Base-by-base conservation (phyloP, 2,888 invertebrate species). In the Drosophila seclusa region DNA sequence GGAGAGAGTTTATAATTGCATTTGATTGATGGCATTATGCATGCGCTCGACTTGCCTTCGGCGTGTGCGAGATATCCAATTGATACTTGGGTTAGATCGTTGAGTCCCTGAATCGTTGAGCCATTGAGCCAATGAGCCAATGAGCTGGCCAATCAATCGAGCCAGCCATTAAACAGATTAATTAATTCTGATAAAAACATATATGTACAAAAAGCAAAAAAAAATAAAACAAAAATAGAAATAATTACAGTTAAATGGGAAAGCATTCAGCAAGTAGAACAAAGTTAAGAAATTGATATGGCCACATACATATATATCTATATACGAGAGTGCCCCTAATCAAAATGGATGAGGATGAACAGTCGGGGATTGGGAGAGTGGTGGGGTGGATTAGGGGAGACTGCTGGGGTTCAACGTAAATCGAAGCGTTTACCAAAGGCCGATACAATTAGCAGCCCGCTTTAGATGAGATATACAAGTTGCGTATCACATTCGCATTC, bases 21-120 rank as follows among this genome's bases (percentile, higher is more conserved):
- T 77, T 85, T 89, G 84, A 84, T 88, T 88, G 84, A 85, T 87
- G 84, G 84, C 72, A 73, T 89, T 87, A 83, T 84, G 76, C 73
- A 86, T 78, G 71, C 54, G 74, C 55, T 71, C 60, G 68, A 71
- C 66, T 62, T 65, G 38, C 40, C 62, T 6, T 16, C 16, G 6
- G 29, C 24, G 24, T 16, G 3, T 16, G n/a, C n/a, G 7, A n/a
- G 52, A 48, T 40, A 63, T 45, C 32, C 29, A 59, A 45, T 54
- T 36, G 24, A 34, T 58, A 40, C 42, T 13, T 18, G 40, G 0
- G 6, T 24, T 4, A 5, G 1, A 32, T 21, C 21, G 45, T 16
- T 21, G 18, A 27, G 27, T 49, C 16, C 27, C 5, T 27, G 18
- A 27, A 24, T 57, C 67, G 62, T 58, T 63, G 52, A 72, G 49